Percentiles rank a stretch among this genome's conserved stretches.
Evolutionary conservation across 2,113 vertebrate species (phyloP).

Genomic region (Loxodonta africana): DNA sequence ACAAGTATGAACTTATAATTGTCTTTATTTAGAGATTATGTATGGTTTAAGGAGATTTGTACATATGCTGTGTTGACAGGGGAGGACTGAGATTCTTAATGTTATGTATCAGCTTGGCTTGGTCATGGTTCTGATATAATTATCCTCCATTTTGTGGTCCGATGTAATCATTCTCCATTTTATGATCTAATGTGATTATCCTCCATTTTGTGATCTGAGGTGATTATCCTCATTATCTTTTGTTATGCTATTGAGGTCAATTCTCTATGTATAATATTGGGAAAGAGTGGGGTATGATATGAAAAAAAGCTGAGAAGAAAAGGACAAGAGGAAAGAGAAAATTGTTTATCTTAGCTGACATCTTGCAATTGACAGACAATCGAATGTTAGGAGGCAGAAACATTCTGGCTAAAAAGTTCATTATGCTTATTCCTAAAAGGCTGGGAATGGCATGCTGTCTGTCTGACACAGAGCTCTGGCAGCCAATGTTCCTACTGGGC

Average conservation of each 20-base stretch:
- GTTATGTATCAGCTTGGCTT: no score
- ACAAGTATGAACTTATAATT: no score
- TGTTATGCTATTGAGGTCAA: background rate
- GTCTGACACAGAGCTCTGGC: constrained; percentile 58
- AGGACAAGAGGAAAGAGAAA: background rate
- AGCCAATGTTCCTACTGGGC: constrained; percentile 1
- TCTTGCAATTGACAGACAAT: constrained; percentile 50
- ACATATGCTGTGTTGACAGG: no score
- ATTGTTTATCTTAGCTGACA: constrained; percentile 47
- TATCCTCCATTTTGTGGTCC: no score
- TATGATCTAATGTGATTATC: no score
- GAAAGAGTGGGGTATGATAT: background rate
- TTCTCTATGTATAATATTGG: background rate
- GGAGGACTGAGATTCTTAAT: no score
- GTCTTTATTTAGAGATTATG: no score
- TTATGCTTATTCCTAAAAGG: constrained; percentile 30
- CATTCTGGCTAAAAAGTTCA: background rate
- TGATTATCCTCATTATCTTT: no score
- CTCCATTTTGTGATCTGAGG: background rate
- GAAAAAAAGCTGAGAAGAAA: constrained; percentile 15
- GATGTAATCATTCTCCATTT: no score
- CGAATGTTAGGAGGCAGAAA: constrained; percentile 1
- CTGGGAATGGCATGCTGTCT: background rate
- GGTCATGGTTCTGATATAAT: no score
- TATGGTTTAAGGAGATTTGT: no score